Conservation (phyloP, 2,113 vertebrate species). For the Mobula hypostoma region DNA sequence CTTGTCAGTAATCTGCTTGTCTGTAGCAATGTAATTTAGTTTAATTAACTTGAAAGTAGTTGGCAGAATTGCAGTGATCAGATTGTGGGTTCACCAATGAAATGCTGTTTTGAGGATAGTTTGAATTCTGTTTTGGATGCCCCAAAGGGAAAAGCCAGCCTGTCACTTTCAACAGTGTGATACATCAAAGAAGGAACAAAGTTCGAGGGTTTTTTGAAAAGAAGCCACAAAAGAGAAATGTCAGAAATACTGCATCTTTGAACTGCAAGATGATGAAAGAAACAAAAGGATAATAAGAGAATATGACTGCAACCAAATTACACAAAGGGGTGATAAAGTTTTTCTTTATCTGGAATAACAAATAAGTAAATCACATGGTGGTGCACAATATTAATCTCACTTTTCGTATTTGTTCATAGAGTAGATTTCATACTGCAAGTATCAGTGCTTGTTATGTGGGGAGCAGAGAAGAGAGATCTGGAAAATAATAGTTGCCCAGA, state of each 20-base stretch:
- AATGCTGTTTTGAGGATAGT: background rate
- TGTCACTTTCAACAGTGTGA: background rate
- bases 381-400: background rate
- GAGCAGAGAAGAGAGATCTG: background rate
- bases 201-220: slow-evolving; percentile 1
- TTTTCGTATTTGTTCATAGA: background rate
- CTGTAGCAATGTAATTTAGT: background rate
- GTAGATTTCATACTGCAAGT: background rate
- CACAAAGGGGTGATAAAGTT: background rate
- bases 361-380: background rate
- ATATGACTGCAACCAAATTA: background rate
- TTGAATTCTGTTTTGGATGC: background rate
- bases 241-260: slow-evolving; percentile 22
- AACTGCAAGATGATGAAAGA: background rate
- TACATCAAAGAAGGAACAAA: slow-evolving; percentile 27
- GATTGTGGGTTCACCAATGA: background rate
- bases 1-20: background rate
- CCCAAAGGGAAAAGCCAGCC: slow-evolving; percentile 9
- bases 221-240: background rate
- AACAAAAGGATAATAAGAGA: background rate
- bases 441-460: background rate
- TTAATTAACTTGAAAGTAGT: background rate
- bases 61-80: background rate
- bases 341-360: background rate
- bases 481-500: background rate